Conservation (phyloP, 2,797 vertebrate species). For the Chelon auratus region DNA sequence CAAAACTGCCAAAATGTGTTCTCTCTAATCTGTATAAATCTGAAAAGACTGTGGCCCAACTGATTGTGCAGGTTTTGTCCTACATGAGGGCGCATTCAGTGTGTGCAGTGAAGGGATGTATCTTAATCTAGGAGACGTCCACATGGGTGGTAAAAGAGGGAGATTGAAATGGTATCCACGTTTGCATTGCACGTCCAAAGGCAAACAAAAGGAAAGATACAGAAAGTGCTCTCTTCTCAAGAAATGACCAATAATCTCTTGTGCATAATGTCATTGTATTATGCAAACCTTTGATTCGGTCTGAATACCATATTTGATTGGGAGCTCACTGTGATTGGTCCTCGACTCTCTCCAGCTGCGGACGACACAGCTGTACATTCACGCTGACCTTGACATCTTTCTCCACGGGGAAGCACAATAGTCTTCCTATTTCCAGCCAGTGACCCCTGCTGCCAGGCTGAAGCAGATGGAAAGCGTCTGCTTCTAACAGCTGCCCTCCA, state of each 20-base stretch:
- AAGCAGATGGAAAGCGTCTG: constrained; percentile 65
- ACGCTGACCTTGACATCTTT: constrained; percentile 71
- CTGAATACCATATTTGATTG: neutral
- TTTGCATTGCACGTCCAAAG: constrained; percentile 39
- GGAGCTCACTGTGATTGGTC: constrained; percentile 1
- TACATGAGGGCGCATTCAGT: constrained; percentile 82
- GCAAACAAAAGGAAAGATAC: constrained; percentile 28
- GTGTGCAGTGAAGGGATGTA: constrained; percentile 79
- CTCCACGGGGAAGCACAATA: constrained; percentile 65
- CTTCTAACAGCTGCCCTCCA: constrained; percentile 66
- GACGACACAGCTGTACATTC: constrained; percentile 54
- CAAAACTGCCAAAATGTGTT: constrained; percentile 69
- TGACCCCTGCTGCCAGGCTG: constrained; percentile 65
- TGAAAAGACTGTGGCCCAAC: constrained; percentile 67
- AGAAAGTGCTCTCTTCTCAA: constrained; percentile 11
- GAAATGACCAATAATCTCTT: neutral
- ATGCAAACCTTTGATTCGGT: constrained; percentile 3
- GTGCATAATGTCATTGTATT: neutral
- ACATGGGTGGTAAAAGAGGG: constrained; percentile 78
- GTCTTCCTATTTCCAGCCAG: constrained; percentile 57
- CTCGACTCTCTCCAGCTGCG: constrained; percentile 39
- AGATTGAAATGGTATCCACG: constrained; percentile 49
- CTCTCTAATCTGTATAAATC: constrained; percentile 66
- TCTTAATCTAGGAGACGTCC: constrained; percentile 74
- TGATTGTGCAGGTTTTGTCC: constrained; percentile 73